Conservation (phyloP, 2,888 invertebrate species). For the Lycophotia porphyrea region DNA sequence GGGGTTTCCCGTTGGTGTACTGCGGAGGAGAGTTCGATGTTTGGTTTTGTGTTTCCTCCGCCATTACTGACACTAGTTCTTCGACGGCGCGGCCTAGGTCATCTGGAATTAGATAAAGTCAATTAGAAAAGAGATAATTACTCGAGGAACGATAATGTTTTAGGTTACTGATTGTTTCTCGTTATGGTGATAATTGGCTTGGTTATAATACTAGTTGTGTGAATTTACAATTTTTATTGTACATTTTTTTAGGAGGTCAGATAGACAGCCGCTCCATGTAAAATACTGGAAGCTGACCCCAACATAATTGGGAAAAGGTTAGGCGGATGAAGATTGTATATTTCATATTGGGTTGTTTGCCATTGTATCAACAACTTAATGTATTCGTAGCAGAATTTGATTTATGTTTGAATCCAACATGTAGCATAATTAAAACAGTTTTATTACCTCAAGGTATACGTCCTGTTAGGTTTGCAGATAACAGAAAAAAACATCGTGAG, state of each 20-base stretch:
- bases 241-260: not conserved
- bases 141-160: not conserved
- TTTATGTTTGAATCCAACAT: not conserved
- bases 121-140: not conserved
- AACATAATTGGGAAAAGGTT: not conserved
- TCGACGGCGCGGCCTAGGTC: conserved; percentile 97
- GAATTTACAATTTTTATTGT: not conserved
- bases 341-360: not conserved
- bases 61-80: conserved; percentile 97
- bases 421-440: not conserved
- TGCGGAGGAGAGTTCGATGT: conserved; percentile 84
- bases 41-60: conserved; percentile 90
- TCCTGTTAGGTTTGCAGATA: conserved; percentile 82
- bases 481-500: conserved; percentile 68
- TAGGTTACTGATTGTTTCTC: not conserved
- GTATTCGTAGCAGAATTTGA: not conserved
- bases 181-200: not conserved
- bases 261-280: not conserved
- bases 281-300: not conserved
- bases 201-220: not conserved
- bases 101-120: conserved; percentile 87
- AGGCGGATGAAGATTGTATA: not conserved
- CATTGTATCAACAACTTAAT: not conserved
- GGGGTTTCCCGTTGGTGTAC: conserved; percentile 87
- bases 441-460: conserved; percentile 88